Evolutionary conservation across 2,113 vertebrate genomes (phyloP), one percentile per base, ranked within the genome.

Genomic region (Myrmecobius fasciatus): DNA sequence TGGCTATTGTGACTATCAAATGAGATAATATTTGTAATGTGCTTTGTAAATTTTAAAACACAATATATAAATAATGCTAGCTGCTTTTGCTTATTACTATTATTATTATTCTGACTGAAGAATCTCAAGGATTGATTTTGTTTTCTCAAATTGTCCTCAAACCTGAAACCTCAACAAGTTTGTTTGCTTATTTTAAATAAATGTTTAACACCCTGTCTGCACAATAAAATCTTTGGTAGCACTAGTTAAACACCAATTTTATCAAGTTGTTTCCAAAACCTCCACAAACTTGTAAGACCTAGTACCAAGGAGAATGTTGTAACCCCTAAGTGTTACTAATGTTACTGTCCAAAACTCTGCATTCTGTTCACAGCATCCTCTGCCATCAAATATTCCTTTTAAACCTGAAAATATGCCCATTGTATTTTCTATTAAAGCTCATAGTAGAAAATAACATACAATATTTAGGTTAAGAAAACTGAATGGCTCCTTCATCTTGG

Each of bases 371-470:
- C 52, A 54, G 92, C 43, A 94, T 91, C 93, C 52, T 90, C 3
- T 83, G 14, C 43, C 11, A 67, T 52, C 89, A 83, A 28, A 93
- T 96, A 94, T 94, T 96, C 89, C 54, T 96, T 60, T 92, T 95
- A 96, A 95, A 93, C 47, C 95, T 97, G 89, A 75, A 90, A 95
- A 92, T 89, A 95, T 12, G 3, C 0, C 89, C 90, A 92, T 4
- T 49, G 91, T 90, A 4, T 93, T 94, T 97, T 53, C 93, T 94
- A 96, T 94, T 94, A 96, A 95, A 95, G 94, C 67, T 97, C 93
- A 96, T 60, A 94, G 95, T 83, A 95, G 95, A 92, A 97, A 97
- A 94, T 36, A 49, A 93, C 95, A 90, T 83, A 91, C 89, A 67
- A 96, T 75, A 95, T 95, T 91, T 91, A 12, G 51, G 54, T 56